phyloP scores from a whole-genome alignment of 2,113 vertebrate genomes.

The Psophia crepitans region DNA sequence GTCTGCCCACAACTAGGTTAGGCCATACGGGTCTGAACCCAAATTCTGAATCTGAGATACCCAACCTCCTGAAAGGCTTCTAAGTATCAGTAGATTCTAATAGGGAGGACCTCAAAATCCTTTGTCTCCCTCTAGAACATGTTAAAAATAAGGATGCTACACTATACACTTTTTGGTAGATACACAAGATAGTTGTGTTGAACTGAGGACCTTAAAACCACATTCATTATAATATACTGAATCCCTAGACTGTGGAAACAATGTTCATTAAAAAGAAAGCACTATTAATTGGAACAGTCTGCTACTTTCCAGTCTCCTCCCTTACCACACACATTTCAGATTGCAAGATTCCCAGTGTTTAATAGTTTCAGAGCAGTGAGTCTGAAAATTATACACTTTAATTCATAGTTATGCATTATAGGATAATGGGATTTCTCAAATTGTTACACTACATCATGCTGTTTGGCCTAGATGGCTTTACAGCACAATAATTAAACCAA shows the following conservation, averaged over 20 bases:
- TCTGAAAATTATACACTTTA: conserved; percentile 41
- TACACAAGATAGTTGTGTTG: not conserved
- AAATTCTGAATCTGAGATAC: not conserved
- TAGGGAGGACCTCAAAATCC: not conserved
- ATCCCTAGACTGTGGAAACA: not conserved
- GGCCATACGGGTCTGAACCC: not conserved
- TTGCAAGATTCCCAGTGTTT: not conserved
- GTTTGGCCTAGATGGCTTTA: conserved; percentile 34
- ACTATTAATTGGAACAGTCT: conserved; percentile 45
- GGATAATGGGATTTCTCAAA: conserved; percentile 38
- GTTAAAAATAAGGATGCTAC: not conserved
- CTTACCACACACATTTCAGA: conserved; percentile 53
- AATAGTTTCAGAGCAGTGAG: conserved; percentile 6
- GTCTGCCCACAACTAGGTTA: not conserved
- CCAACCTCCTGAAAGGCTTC: not conserved
- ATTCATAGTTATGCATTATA: conserved; percentile 23
- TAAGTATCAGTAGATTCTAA: not conserved
- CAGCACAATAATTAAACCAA: conserved; percentile 47
- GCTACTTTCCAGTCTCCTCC: conserved; percentile 52
- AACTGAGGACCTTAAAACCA: not conserved
- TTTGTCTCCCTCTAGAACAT: not conserved
- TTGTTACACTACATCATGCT: conserved; percentile 36
- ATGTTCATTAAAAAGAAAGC: conserved; percentile 38
- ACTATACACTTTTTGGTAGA: not conserved
- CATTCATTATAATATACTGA: not conserved